These are phyloP conservation scores for Upupa epops DNA, from an alignment of 2,113 vertebrate species.

Conservation along the genomic window DNA sequence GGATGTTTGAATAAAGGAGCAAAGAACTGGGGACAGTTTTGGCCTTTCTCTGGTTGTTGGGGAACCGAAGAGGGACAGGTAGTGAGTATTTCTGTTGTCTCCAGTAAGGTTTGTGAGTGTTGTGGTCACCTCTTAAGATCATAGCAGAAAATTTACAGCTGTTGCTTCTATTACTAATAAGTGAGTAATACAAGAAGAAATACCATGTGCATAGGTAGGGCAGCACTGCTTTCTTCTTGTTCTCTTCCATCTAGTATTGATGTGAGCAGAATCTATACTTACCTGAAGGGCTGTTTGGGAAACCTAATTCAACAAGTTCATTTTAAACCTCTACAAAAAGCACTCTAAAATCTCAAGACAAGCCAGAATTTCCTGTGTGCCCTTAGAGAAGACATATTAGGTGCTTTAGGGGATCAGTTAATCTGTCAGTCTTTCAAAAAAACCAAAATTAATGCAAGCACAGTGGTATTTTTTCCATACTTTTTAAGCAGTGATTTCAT, in stretches of 20 bases:
- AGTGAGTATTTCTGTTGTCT: not conserved
- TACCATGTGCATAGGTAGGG: not conserved
- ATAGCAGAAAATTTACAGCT: not conserved
- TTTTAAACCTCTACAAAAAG: not conserved
- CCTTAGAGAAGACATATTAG: not conserved
- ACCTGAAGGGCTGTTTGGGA: not conserved
- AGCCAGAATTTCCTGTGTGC: not conserved
- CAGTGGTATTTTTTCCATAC: not conserved
- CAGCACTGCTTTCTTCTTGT: not conserved
- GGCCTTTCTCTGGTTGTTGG: not conserved
- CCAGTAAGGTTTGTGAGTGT: not conserved
- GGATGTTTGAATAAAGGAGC: not conserved
- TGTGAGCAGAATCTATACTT: not conserved
- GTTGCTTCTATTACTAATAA: not conserved
- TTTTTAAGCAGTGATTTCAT: conserved; percentile 16
- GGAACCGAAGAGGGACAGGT: not conserved
- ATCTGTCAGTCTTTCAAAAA: not conserved
- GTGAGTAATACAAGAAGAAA: not conserved
- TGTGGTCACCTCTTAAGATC: not conserved
- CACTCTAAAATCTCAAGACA: not conserved
- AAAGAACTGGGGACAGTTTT: not conserved
- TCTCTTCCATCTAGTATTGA: not conserved
- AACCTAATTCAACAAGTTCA: not conserved
- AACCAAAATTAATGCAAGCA: not conserved
- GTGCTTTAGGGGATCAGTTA: conserved; percentile 12